These are phyloP conservation scores for Drosophila mayaguana DNA, from an alignment of 2,888 invertebrate species.

Conservation along the genomic window DNA sequence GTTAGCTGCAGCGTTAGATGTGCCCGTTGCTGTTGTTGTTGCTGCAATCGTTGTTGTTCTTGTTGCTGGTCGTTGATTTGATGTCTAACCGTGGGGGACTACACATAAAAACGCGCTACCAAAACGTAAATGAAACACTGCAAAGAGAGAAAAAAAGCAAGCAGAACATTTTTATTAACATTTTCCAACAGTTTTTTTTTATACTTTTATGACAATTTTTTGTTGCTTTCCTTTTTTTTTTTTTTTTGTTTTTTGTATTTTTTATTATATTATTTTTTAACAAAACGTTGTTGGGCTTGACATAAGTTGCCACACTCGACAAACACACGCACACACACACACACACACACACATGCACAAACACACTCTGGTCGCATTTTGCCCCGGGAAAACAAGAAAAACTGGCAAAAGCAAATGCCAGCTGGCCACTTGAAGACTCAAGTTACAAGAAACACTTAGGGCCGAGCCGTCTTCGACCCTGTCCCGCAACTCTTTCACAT, in stretches of 20 bases:
- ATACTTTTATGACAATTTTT: slow-evolving; percentile 59
- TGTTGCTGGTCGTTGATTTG: slow-evolving; percentile 41
- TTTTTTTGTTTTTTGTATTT: slow-evolving; percentile 16
- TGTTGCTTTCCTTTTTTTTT: slow-evolving; percentile 2
- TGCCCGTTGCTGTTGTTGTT: slow-evolving; percentile 80
- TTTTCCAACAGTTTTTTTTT: slow-evolving; percentile 45
- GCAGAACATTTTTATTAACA: slow-evolving; percentile 60
- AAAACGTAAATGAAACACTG: slow-evolving; percentile 69
- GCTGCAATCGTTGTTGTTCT: slow-evolving; percentile 15
- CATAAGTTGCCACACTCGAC: slow-evolving; percentile 65
- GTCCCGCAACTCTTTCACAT: slow-evolving; percentile 21
- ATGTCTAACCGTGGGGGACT: slow-evolving; percentile 44
- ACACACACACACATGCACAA: not conserved
- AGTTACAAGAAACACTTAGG: slow-evolving; percentile 82
- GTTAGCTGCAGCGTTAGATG: slow-evolving; percentile 85
- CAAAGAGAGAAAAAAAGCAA: slow-evolving; percentile 35
- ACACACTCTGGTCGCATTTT: slow-evolving; percentile 18
- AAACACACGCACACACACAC: slow-evolving; percentile 11
- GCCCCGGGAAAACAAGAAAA: slow-evolving; percentile 51
- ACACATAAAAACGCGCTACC: slow-evolving; percentile 55
- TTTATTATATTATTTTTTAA: slow-evolving; percentile 31
- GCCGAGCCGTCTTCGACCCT: slow-evolving; percentile 48
- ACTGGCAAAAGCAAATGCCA: slow-evolving; percentile 73
- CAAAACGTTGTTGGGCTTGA: slow-evolving; percentile 67
- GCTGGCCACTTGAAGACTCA: slow-evolving; percentile 79